Evolutionary conservation across 1,140 invertebrate species (phyloP), one percentile per base, ranked within the genome.

Genomic region (Drosophila kurseongensis): DNA sequence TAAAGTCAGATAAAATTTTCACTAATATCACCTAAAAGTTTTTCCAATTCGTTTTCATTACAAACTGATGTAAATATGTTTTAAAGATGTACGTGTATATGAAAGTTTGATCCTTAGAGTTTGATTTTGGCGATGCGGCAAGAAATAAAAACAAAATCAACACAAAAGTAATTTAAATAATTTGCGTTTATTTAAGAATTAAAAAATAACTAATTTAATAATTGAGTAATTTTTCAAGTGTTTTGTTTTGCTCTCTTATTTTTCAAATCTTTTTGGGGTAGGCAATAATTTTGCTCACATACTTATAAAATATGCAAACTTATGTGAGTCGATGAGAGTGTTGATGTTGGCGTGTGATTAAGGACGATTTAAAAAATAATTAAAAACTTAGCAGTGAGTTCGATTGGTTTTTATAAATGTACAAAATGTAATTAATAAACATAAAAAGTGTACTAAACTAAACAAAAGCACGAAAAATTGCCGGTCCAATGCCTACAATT

Each of bases 371-470:
- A 76, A 85, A 85, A 78, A 85, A 86, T 88, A 89, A 86, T 83
- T 83, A 88, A 86, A 88, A 86, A 86, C 79, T 88, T 89, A 85
- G 61, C 69, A 78, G 75, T 85, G 82, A 86, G 75, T 78, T 80
- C 57, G 68, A 78, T 81, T 81, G 40, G n/a, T 72, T 83, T 88
- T 75, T 75, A 88, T 56, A 69, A 88, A 86, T 88, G 82, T 86
- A 86, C 83, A 86, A 86, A 86, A 83, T 79, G 80, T 83, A 88
- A 79, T 79, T 76, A 86, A 82, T 83, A 86, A 86, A 89, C 83
- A 89, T 86, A 48, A 83, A 78, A 86, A 86, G 79, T 86, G 80
- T 74, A 76, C 76, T 83, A 73, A 83, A 79, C 75, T 83, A 83
- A 86, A 86, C 84, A 86, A 83, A 85, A 88, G 83, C 75, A 86